Evolutionary conservation across 92 coral and sea anemone species (phyloP).

Genomic region (Phymanthus crucifer): DNA sequence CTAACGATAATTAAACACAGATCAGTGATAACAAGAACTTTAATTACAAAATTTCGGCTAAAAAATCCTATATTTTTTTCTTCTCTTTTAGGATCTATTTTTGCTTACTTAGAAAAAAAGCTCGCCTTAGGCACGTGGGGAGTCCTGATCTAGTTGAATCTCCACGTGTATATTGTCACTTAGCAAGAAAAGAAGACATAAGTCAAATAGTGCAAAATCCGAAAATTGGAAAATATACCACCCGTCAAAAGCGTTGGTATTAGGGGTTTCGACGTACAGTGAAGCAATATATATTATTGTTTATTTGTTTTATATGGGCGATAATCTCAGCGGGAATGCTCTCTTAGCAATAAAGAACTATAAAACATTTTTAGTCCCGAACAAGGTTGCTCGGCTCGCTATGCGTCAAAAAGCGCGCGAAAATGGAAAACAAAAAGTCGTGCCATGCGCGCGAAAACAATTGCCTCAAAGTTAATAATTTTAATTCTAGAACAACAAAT

Average conservation of each 20-base stretch:
- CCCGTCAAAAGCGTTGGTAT: slow-evolving; percentile 23
- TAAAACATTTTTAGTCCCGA: background rate
- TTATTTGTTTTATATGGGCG: slow-evolving; percentile 19
- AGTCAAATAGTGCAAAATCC: background rate
- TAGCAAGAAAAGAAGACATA: background rate
- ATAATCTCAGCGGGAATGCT: slow-evolving; percentile 11
- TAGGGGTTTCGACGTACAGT: slow-evolving; percentile 11
- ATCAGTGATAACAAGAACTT: background rate
- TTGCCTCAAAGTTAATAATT: slow-evolving; percentile 9
- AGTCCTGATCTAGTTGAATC: background rate
- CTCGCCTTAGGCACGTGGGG: slow-evolving; percentile 3
- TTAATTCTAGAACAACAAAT: background rate
- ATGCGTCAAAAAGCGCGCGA: background rate
- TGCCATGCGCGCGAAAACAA: background rate
- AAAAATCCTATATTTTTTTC: background rate
- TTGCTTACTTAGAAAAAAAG: background rate
- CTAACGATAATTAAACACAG: slow-evolving; percentile 5
- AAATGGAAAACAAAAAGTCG: background rate
- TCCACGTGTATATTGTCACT: background rate
- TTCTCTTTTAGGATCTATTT: background rate
- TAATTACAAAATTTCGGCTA: background rate
- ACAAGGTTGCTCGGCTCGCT: background rate
- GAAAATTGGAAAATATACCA: slow-evolving; percentile 32
- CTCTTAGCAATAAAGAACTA: background rate
- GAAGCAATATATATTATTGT: slow-evolving; percentile 20